phyloP scores from a whole-genome alignment of 2,888 invertebrate species.

The Agonopterix subpropinquella region DNA sequence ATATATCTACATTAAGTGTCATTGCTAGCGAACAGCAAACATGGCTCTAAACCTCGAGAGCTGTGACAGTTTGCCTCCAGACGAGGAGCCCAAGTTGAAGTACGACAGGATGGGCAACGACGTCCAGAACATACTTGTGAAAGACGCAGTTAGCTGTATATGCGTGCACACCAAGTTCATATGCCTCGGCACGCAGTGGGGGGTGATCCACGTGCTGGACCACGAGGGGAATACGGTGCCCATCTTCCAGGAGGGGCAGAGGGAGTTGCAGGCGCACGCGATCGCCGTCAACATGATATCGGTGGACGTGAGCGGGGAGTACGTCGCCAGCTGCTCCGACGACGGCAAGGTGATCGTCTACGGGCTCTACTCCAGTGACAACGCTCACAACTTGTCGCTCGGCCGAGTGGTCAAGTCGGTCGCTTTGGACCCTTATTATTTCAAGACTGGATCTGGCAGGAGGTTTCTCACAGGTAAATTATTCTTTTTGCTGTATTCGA shows the following conservation, averaged over 20 bases:
- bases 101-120: slow-evolving; percentile 93
- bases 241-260: slow-evolving; percentile 74
- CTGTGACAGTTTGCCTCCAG: slow-evolving; percentile 60
- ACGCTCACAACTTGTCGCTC: slow-evolving; percentile 85
- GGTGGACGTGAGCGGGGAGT: slow-evolving; percentile 95
- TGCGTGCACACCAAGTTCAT: slow-evolving; percentile 97
- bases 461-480: slow-evolving; percentile 83
- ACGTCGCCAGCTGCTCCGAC: slow-evolving; percentile 93
- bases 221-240: slow-evolving; percentile 90
- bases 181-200: slow-evolving; percentile 95
- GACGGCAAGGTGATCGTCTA: slow-evolving; percentile 91
- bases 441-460: slow-evolving; percentile 83
- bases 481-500: not conserved
- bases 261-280: slow-evolving; percentile 85
- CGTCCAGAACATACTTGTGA: slow-evolving; percentile 87
- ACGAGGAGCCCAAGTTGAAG: slow-evolving; percentile 90
- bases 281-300: slow-evolving; percentile 96
- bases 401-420: slow-evolving; percentile 91
- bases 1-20: not conserved
- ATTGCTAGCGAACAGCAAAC: slow-evolving; percentile 7
- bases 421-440: slow-evolving; percentile 89
- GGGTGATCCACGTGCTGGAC: slow-evolving; percentile 91
- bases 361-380: slow-evolving; percentile 90
- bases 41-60: slow-evolving; percentile 64
- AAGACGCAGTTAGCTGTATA: slow-evolving; percentile 91